These are phyloP conservation scores for Metallyticus violacea DNA, from an alignment of 2,888 invertebrate genomes.

Conservation along the genomic window DNA sequence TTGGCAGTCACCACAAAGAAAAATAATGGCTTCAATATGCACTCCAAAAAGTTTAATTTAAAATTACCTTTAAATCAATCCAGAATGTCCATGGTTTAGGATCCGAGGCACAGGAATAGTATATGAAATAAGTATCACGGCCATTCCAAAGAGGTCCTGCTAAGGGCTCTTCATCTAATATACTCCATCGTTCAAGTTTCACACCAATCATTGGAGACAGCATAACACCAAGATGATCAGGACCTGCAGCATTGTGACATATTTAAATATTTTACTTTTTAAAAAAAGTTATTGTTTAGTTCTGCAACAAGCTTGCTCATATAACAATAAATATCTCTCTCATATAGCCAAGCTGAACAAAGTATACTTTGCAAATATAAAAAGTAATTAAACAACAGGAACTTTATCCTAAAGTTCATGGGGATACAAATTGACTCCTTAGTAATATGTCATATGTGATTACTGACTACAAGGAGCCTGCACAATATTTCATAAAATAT, in stretches of 20 bases:
- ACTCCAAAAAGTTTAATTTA: not conserved
- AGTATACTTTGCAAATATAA: not conserved
- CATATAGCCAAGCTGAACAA: not conserved
- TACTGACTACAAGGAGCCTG: no score
- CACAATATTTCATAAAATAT: no score
- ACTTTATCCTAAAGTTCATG: no score
- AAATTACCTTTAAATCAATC: conserved; percentile 56
- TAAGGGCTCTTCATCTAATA: conserved; percentile 55
- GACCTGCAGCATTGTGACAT: conserved; percentile 51
- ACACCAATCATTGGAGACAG: conserved; percentile 59
- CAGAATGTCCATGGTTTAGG: conserved; percentile 58
- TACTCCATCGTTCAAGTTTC: conserved; percentile 55
- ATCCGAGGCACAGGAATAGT: conserved; percentile 61
- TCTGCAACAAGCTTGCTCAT: not conserved
- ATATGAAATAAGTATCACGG: conserved; percentile 64
- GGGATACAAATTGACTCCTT: no score
- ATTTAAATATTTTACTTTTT: not conserved
- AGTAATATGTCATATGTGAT: no score
- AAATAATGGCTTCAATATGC: not conserved
- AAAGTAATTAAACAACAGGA: not conserved
- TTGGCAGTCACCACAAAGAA: not conserved
- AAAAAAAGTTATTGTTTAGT: not conserved
- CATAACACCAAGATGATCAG: conserved; percentile 65
- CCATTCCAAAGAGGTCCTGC: conserved; percentile 55
- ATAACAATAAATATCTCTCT: not conserved